Base-by-base conservation (phyloP, 1,140 invertebrate species). In the Zaprionus davidi region DNA sequence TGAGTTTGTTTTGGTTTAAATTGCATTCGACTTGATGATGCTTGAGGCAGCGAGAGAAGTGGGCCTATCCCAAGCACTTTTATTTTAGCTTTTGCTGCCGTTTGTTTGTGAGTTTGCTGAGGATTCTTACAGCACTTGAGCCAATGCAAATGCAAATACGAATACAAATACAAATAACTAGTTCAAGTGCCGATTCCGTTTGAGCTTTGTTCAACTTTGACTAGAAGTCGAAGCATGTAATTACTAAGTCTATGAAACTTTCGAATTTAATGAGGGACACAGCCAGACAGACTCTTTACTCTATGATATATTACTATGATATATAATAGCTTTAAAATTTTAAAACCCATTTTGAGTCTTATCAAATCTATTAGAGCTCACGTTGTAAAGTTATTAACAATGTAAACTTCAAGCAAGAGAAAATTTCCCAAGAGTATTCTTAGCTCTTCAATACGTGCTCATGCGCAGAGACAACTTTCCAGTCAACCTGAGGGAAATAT, bases 1-100 rank as follows among this genome's bases (percentile, higher is more conserved):
- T 86, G 85, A 91, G 87, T 90, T 91, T 90, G 86, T 90, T 90
- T 87, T 90, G 86, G 86, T 90, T 90, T 81, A 86, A 90, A 86
- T 86, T 90, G 87, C 86, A 86, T 86, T 86, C 41, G 71, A 74
- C 76, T 71, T 79, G 79, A 76, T 72, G 72, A 79, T 71, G 77
- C 71, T 82, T 72, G 63, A 73, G 77, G 59, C 65, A 51, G 38
- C 49, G 34, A 62, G 49, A 85, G 49, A 90, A 90, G 86, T 90
- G 77, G 85, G 85, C 82, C 85, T 90, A 90, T 90, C 82, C 82
- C 82, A 90, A 90, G 79, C 62, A 80, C 55, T 73, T 90, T 90
- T 90, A 58, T 78, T 79, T 78, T 66, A 80, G 62, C 70, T 71
- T 67, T 66, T 73, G 63, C 24, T 34, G 36, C 55, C 56, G 64